Conservation (phyloP, 2,113 vertebrate genomes). For the Xenotilapia longispinis region DNA sequence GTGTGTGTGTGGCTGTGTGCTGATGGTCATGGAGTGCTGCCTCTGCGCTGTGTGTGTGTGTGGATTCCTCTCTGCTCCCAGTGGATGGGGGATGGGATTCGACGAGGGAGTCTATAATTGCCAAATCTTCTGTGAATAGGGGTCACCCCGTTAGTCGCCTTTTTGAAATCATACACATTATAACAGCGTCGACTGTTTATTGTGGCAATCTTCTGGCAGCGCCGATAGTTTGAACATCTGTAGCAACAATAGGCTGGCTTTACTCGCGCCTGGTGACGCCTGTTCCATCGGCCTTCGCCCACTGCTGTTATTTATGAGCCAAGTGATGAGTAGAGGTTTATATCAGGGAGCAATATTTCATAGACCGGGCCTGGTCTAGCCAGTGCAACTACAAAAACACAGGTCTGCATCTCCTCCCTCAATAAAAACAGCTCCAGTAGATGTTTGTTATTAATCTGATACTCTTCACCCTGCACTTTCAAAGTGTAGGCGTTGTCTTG, state of each 20-base stretch:
- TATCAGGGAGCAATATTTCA: constrained; percentile 37
- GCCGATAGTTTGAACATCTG: constrained; percentile 41
- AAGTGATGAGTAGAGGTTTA: constrained; percentile 57
- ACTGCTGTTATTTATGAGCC: constrained; percentile 47
- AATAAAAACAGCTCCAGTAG: background rate
- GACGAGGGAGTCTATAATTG: constrained; percentile 66
- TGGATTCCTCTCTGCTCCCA: constrained; percentile 61
- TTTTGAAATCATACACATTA: constrained; percentile 49
- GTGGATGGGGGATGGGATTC: constrained; percentile 63
- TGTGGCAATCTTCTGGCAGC: constrained; percentile 29
- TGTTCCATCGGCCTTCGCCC: constrained; percentile 25
- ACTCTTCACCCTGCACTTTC: background rate
- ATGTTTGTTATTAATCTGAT: background rate
- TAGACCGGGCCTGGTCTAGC: background rate
- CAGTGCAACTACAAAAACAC: constrained; percentile 1
- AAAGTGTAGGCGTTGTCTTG: background rate
- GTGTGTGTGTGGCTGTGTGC: constrained; percentile 36
- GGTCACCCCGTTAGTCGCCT: constrained; percentile 45
- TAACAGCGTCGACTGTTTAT: constrained; percentile 30
- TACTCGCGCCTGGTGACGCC: background rate
- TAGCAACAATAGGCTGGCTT: constrained; percentile 10
- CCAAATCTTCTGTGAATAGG: constrained; percentile 70
- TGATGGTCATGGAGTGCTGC: constrained; percentile 63
- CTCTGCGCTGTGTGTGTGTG: constrained; percentile 42
- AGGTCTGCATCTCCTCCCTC: background rate